phyloP scores from a whole-genome alignment of 2,797 vertebrate species.

The Coccyzus lansbergi region DNA sequence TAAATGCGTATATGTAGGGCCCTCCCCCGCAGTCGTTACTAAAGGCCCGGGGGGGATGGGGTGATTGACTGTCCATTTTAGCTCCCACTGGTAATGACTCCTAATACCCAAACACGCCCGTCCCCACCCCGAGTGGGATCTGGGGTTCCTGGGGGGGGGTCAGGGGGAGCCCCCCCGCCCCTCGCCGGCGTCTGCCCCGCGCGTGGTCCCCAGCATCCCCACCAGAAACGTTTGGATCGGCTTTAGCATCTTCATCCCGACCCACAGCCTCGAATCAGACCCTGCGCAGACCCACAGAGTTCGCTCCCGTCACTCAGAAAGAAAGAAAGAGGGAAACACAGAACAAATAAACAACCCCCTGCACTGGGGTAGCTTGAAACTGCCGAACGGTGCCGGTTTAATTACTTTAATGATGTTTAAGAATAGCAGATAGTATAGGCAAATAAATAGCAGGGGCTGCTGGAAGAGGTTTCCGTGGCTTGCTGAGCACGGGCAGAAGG shows the following conservation, averaged over 20 bases:
- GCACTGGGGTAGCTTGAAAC: conserved; percentile 51
- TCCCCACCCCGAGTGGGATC: conserved; percentile 34
- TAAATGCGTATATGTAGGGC: neutral
- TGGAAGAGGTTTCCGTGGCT: neutral
- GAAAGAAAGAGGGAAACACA: neutral
- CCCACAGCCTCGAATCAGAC: neutral
- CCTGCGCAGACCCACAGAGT: neutral
- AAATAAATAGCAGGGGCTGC: conserved; percentile 36
- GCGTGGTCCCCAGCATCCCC: neutral
- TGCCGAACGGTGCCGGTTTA: conserved; percentile 35
- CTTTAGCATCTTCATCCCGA: neutral
- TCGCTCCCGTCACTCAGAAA: neutral
- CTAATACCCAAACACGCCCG: conserved; percentile 48
- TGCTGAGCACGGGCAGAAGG: neutral
- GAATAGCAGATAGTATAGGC: conserved; percentile 22
- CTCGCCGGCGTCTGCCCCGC: neutral
- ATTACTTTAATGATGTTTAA: conserved; percentile 63
- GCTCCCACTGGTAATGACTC: conserved; percentile 68
- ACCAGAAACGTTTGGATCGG: neutral
- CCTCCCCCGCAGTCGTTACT: conserved; percentile 52
- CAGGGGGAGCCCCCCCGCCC: too few species aligned
- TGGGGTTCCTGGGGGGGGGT: neutral
- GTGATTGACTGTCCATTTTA: conserved; percentile 72
- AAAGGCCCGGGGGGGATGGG: conserved; percentile 54
- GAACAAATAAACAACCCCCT: neutral